Conservation (phyloP, 2,888 invertebrate species). For the Caradrina clavipalpis region DNA sequence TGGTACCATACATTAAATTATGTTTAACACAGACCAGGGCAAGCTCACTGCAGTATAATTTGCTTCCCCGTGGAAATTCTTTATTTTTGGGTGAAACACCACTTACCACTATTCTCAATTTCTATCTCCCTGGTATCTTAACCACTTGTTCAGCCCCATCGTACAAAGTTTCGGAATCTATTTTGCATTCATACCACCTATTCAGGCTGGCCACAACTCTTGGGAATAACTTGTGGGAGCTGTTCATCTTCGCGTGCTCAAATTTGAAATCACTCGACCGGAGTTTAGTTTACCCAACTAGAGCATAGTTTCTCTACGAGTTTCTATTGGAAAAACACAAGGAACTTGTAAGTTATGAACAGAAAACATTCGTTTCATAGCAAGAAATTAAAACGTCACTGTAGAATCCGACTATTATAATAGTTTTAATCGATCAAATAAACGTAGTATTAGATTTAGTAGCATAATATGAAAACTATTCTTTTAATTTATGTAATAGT, state of each 20-base stretch:
- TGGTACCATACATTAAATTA: too few relatives aligned
- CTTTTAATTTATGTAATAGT: too few relatives aligned
- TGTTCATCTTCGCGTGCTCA: conserved; percentile 22
- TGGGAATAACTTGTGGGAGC: conserved; percentile 10
- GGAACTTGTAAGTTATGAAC: conserved; percentile 10
- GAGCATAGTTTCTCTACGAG: conserved; percentile 15
- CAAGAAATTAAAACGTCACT: conserved; percentile 14
- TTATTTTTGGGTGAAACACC: too few relatives aligned
- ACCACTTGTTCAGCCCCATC: neutral
- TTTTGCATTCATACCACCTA: conserved; percentile 1
- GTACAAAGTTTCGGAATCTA: neutral
- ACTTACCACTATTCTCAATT: neutral
- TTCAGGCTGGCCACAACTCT: neutral
- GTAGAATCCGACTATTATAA: neutral
- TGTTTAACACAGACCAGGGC: neutral
- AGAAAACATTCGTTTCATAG: neutral
- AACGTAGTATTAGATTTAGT: too few relatives aligned
- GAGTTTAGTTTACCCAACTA: conserved; percentile 17
- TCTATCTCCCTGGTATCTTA: neutral
- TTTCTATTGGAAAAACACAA: conserved; percentile 29
- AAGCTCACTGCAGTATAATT: neutral
- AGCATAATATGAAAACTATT: too few relatives aligned
- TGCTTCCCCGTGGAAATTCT: too few relatives aligned
- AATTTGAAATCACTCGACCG: conserved; percentile 26
- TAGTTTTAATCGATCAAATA: too few relatives aligned